Conservation (phyloP, 2,113 vertebrate genomes). For the Antechinus flavipes region DNA sequence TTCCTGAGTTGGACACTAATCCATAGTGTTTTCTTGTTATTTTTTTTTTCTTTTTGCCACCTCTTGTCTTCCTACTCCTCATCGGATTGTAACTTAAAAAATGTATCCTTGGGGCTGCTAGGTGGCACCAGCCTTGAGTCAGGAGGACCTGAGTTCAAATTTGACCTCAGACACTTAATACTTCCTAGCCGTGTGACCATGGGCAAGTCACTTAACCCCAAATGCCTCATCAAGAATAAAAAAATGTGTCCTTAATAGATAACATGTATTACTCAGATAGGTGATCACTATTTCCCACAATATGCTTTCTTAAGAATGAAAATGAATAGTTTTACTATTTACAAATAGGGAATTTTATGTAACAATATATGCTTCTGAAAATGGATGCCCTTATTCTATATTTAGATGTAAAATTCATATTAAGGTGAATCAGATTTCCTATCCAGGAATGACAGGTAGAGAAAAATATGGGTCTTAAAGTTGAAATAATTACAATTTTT, state of each 20-base stretch:
- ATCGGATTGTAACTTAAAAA: not conserved
- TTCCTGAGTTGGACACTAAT: not conserved
- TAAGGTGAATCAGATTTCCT: not conserved
- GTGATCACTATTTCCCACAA: slow-evolving; percentile 3
- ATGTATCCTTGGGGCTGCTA: not conserved
- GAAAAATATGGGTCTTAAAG: not conserved
- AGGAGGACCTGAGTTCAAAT: too few relatives aligned
- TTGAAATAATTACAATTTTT: slow-evolving; percentile 15
- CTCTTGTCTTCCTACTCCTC: not conserved
- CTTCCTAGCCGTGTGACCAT: too few relatives aligned
- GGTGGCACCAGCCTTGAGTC: too few relatives aligned
- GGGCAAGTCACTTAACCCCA: too few relatives aligned
- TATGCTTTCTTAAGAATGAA: not conserved
- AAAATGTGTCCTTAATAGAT: not conserved
- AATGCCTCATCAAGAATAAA: too few relatives aligned
- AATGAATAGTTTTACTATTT: not conserved
- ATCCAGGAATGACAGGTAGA: not conserved
- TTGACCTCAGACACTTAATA: too few relatives aligned
- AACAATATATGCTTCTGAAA: slow-evolving; percentile 1
- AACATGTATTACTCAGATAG: not conserved
- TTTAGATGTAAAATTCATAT: slow-evolving; percentile 31
- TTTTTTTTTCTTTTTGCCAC: not conserved
- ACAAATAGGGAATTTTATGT: not conserved
- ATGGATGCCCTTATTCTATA: not conserved
- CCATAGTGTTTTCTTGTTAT: not conserved